phyloP scores from a whole-genome alignment of 2,888 invertebrate species.

The Drosophila demipolita region DNA sequence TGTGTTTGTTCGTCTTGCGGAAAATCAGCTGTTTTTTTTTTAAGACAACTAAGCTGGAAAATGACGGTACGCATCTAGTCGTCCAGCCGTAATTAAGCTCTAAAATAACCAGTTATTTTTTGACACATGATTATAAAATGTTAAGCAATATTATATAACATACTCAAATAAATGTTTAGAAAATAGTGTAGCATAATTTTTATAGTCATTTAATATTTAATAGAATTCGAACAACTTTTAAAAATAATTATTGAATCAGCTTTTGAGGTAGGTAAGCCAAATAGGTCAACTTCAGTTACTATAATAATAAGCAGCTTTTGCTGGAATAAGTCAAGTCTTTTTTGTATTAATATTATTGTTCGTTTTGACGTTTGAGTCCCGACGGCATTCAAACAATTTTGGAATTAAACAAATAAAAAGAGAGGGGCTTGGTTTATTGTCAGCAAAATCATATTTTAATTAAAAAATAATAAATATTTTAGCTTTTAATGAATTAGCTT shows the following conservation, averaged over 20 bases:
- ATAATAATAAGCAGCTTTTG: neutral
- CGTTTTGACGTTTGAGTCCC: too few relatives aligned
- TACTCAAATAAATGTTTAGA: neutral
- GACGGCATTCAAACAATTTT: too few relatives aligned
- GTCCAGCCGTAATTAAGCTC: neutral
- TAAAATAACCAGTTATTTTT: neutral
- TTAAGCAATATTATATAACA: neutral
- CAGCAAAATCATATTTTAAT: too few relatives aligned
- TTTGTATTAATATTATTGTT: too few relatives aligned
- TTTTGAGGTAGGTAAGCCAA: neutral
- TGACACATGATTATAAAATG: neutral
- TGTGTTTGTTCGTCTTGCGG: conserved; percentile 1
- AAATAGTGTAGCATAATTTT: neutral
- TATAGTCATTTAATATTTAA: neutral
- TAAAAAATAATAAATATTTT: too few relatives aligned
- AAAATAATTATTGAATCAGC: neutral
- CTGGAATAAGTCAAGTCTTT: too few relatives aligned
- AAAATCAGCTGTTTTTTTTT: conserved; percentile 19
- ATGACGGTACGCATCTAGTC: neutral
- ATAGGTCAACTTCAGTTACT: neutral
- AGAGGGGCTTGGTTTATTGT: too few relatives aligned
- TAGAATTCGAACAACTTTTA: neutral
- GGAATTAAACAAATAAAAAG: too few relatives aligned
- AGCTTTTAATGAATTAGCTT: too few relatives aligned
- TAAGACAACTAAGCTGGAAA: neutral